These are phyloP conservation scores for Cordylochernes scorpioides DNA, from an alignment of 2,888 invertebrate species.

Conservation along the genomic window DNA sequence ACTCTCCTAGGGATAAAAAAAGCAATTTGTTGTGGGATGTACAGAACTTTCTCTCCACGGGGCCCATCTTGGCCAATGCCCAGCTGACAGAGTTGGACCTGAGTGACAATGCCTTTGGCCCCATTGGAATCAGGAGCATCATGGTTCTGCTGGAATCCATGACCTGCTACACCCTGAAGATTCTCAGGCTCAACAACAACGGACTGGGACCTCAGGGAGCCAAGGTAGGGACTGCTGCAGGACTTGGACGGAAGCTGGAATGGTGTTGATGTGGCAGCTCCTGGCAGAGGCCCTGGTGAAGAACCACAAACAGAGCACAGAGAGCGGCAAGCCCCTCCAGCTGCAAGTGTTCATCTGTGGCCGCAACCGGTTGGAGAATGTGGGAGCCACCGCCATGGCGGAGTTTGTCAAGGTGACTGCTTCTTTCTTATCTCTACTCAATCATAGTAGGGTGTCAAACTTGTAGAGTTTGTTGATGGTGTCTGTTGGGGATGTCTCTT, in stretches of 20 bases:
- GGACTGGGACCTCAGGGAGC: conserved; percentile 78
- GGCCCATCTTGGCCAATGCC: conserved; percentile 50
- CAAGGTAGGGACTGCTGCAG: no score
- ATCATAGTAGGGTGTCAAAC: no score
- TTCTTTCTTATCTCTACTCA: no score
- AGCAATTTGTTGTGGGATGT: conserved; percentile 12
- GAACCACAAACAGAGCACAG: conserved; percentile 32
- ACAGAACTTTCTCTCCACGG: conserved; percentile 42
- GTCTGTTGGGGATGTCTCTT: no score
- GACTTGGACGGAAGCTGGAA: no score
- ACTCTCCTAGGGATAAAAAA: no score
- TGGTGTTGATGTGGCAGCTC: conserved; percentile 23
- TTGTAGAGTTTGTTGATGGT: no score
- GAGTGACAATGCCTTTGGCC: conserved; percentile 91
- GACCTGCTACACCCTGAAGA: conserved; percentile 53
- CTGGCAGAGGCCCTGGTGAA: conserved; percentile 45
- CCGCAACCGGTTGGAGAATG: conserved; percentile 75
- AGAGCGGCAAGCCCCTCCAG: conserved; percentile 37
- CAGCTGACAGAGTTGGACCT: conserved; percentile 57
- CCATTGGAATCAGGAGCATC: conserved; percentile 68
- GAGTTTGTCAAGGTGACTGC: conserved; percentile 41
- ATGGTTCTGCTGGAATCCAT: conserved; percentile 52
- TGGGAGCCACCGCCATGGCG: conserved; percentile 60
- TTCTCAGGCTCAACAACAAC: conserved; percentile 68
- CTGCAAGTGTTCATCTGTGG: conserved; percentile 69